These are phyloP conservation scores for Teleopsis dalmanni DNA, from an alignment of 1,140 invertebrate genomes.

Conservation along the genomic window DNA sequence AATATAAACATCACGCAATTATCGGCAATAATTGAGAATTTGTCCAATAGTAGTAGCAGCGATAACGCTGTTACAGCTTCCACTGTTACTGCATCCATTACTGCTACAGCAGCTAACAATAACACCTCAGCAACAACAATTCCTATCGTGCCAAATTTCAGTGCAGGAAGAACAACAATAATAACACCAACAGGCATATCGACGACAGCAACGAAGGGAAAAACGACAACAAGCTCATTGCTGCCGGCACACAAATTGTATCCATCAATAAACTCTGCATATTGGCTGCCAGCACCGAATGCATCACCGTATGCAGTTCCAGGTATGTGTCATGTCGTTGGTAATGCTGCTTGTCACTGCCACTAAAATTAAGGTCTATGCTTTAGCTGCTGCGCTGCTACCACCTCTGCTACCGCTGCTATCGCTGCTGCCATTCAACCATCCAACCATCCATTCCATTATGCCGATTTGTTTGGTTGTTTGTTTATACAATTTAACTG, in stretches of 20 bases:
- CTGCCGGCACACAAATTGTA: constrained; percentile 47
- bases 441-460: neutral
- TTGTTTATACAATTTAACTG: no score
- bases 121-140: no score
- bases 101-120: neutral
- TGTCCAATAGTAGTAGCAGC: constrained; percentile 36
- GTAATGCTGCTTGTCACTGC: neutral
- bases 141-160: no score
- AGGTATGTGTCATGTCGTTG: constrained; percentile 49
- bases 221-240: neutral
- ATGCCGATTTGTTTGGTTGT: no score
- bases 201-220: constrained; percentile 8
- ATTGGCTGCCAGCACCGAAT: constrained; percentile 68
- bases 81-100: constrained; percentile 2
- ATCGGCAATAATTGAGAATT: constrained; percentile 43
- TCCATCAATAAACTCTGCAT: constrained; percentile 69
- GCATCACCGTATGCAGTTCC: constrained; percentile 67
- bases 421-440: neutral
- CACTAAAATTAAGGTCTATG: neutral
- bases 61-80: neutral
- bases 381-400: constrained; percentile 8
- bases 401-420: constrained; percentile 12
- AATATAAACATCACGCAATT: constrained; percentile 22
- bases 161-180: neutral
- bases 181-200: constrained; percentile 11